These are phyloP conservation scores for Caenorhabditis afra DNA, from an alignment of 2,888 invertebrate genomes.

Conservation along the genomic window DNA sequence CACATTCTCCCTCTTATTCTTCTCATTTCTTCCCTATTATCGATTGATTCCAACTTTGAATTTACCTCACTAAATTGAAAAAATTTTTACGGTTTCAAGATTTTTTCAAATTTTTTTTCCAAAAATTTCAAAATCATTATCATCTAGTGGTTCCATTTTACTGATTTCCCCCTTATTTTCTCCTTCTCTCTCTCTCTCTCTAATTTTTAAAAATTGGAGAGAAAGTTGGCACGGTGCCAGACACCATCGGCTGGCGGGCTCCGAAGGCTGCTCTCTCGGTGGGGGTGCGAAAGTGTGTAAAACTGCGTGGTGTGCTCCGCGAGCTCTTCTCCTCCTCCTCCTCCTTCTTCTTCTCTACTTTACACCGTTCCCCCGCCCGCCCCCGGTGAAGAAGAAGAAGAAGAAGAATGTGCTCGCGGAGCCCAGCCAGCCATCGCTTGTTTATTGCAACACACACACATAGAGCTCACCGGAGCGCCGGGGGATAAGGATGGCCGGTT, in stretches of 20 bases:
- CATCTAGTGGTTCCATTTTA: too few species aligned
- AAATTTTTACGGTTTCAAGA: too few species aligned
- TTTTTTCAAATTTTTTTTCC: too few species aligned
- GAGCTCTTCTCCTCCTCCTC: neutral
- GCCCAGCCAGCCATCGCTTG: neutral
- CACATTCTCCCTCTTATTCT: slow-evolving; percentile 17
- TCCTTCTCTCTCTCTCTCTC: too few species aligned
- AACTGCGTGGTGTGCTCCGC: neutral
- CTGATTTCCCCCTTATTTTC: too few species aligned
- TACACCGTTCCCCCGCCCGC: slow-evolving; percentile 7
- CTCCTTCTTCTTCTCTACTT: neutral
- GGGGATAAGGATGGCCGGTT: slow-evolving; percentile 29
- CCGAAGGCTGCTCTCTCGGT: too few species aligned
- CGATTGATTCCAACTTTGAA: neutral
- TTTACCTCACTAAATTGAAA: too few species aligned
- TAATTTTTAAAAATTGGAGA: too few species aligned
- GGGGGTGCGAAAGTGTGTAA: slow-evolving; percentile 1
- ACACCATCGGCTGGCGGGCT: neutral
- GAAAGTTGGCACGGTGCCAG: slow-evolving; percentile 9
- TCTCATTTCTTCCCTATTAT: slow-evolving; percentile 4
- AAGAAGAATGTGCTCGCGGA: slow-evolving; percentile 28
- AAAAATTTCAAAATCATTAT: too few species aligned
- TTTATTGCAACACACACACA: slow-evolving; percentile 44
- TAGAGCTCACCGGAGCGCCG: slow-evolving; percentile 24
- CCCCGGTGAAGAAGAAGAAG: slow-evolving; percentile 6